Conservation (phyloP, 2,888 invertebrate species). For the Icerya purchasi region DNA sequence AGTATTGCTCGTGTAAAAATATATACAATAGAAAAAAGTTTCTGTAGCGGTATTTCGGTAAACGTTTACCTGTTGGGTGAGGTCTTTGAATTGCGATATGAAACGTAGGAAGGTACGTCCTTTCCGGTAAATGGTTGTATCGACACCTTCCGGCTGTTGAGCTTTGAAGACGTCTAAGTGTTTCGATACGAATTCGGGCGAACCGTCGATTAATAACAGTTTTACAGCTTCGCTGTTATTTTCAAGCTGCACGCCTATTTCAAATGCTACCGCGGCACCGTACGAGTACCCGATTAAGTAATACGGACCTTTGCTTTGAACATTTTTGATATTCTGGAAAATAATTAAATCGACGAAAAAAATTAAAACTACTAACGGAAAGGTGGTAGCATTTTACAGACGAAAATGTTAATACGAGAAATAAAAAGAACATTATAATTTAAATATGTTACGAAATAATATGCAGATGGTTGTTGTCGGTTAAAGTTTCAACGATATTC, state of each 20-base stretch:
- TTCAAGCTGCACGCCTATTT: conserved; percentile 76
- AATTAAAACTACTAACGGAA: no score
- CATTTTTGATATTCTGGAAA: conserved; percentile 40
- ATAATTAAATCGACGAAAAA: no score
- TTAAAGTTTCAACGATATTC: no score
- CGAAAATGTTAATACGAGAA: no score
- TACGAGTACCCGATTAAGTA: conserved; percentile 84
- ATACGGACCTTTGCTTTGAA: conserved; percentile 67
- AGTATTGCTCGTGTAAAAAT: no score
- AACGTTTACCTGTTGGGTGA: conserved; percentile 22
- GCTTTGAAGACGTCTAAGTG: conserved; percentile 46
- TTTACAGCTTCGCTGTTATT: conserved; percentile 29
- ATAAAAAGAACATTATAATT: no score
- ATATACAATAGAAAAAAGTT: no score
- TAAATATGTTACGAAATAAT: no score
- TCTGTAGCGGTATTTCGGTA: no score
- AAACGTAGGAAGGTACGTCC: conserved; percentile 55
- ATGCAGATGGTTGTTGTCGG: no score
- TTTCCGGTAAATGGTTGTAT: conserved; percentile 37
- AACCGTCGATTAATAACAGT: conserved; percentile 72
- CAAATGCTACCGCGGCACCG: conserved; percentile 83
- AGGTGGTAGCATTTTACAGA: no score
- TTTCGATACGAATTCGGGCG: conserved; percentile 55
- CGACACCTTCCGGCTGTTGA: conserved; percentile 29
- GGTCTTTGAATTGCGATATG: conserved; percentile 46